Conservation (phyloP, 2,888 invertebrate genomes). For the Pseudoips prasinana region DNA sequence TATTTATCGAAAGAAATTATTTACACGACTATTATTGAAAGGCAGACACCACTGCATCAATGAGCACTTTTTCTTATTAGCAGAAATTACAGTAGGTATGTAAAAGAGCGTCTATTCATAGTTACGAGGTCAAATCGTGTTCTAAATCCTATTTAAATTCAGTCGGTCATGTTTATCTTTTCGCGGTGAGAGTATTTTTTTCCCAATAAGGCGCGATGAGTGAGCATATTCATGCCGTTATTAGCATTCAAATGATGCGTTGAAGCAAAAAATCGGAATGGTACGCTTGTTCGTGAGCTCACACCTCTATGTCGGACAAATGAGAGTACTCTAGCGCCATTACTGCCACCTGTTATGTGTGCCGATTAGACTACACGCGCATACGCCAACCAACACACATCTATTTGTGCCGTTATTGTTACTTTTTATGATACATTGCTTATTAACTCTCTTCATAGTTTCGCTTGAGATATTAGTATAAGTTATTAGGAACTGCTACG, state of each 20-base stretch:
- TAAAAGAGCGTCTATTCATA: conserved; percentile 38
- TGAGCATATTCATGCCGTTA: conserved; percentile 59
- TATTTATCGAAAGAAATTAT: conserved; percentile 6
- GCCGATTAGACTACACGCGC: conserved; percentile 41
- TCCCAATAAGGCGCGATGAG: conserved; percentile 58
- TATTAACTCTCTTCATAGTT: conserved; percentile 43
- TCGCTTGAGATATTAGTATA: conserved; percentile 29
- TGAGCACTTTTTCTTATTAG: conserved; percentile 38
- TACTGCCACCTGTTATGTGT: conserved; percentile 55
- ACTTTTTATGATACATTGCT: conserved; percentile 42
- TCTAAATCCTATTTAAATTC: conserved; percentile 48
- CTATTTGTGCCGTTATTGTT: conserved; percentile 59
- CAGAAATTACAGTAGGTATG: conserved; percentile 35
- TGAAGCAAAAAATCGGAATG: conserved; percentile 61
- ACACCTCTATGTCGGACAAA: conserved; percentile 55
- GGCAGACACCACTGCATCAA: conserved; percentile 24
- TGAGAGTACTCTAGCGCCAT: conserved; percentile 56
- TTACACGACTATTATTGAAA: conserved; percentile 24
- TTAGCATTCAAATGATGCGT: conserved; percentile 66
- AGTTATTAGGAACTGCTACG: conserved; percentile 23
- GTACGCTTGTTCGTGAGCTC: conserved; percentile 51
- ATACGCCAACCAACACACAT: conserved; percentile 35
- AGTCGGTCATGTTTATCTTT: conserved; percentile 60
- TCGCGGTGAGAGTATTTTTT: conserved; percentile 64
- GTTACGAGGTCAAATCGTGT: conserved; percentile 57